A percentile compares a stretch with the other conserved stretches of the same genome.
Conservation (phyloP, 23 tunicate genomes). For the Trididemnum miniatum region DNA sequence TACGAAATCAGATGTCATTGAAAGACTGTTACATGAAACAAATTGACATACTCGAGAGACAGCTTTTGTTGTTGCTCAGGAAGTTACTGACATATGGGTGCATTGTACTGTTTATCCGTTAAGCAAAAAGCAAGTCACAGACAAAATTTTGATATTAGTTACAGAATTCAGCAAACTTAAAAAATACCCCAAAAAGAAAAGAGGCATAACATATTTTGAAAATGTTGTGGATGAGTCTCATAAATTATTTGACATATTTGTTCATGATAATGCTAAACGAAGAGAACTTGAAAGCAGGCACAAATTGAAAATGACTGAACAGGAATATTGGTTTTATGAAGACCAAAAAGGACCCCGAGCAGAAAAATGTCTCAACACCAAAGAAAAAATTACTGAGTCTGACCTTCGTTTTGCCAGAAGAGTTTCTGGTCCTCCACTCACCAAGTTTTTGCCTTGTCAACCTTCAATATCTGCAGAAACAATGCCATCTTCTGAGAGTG, state of each 20-base stretch:
- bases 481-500: background rate
- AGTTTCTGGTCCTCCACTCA: background rate
- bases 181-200: background rate
- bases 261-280: too few relatives aligned
- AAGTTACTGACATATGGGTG: background rate
- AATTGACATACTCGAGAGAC: too few relatives aligned
- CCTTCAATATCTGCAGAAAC: slow-evolving; percentile 8
- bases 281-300: too few relatives aligned
- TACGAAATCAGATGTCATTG: too few relatives aligned
- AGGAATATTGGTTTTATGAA: too few relatives aligned
- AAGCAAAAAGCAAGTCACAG: slow-evolving; percentile 1
- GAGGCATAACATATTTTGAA: background rate
- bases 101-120: background rate
- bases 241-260: background rate
- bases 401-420: background rate
- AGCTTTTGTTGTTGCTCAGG: too few relatives aligned
- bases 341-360: background rate
- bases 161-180: background rate
- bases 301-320: background rate
- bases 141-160: background rate
- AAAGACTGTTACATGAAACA: too few relatives aligned
- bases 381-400: background rate
- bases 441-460: too few relatives aligned
- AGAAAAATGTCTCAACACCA: background rate
- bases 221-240: background rate